These are phyloP conservation scores for Hydriomena furcata DNA, from an alignment of 2,888 invertebrate genomes.

Conservation along the genomic window DNA sequence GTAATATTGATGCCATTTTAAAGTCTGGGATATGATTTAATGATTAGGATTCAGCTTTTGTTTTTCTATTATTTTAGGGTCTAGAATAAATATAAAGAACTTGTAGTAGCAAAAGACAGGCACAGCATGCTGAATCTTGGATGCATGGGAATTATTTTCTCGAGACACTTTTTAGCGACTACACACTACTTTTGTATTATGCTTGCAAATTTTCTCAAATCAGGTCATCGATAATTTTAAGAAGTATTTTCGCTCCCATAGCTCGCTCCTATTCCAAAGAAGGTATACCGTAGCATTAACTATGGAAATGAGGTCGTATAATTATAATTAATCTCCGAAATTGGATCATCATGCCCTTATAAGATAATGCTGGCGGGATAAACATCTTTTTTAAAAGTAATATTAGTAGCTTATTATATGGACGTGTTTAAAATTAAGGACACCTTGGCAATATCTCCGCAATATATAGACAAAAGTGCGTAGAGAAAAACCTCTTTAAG, in stretches of 20 bases:
- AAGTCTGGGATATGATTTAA: too few species aligned
- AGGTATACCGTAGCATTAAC: slow-evolving; percentile 53
- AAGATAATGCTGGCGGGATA: slow-evolving; percentile 27
- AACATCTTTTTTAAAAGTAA: slow-evolving; percentile 13
- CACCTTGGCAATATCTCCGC: background rate
- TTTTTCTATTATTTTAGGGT: too few species aligned
- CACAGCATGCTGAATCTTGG: too few species aligned
- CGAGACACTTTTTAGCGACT: too few species aligned
- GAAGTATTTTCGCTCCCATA: slow-evolving; percentile 10
- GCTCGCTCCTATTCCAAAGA: slow-evolving; percentile 40
- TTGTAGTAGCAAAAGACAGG: too few species aligned
- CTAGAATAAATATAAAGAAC: too few species aligned
- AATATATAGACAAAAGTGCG: too few species aligned
- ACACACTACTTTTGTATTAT: too few species aligned
- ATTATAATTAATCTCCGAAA: slow-evolving; percentile 63
- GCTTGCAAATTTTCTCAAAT: background rate
- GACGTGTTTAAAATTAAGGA: slow-evolving; percentile 9
- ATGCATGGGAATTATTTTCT: too few species aligned
- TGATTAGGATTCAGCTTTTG: too few species aligned
- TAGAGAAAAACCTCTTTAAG: too few species aligned
- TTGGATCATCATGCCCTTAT: slow-evolving; percentile 37
- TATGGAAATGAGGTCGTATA: slow-evolving; percentile 64
- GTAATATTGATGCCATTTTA: too few species aligned
- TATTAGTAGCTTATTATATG: slow-evolving; percentile 7
- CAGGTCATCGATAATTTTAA: slow-evolving; percentile 2